These are phyloP conservation scores for Agrotis segetum DNA, from an alignment of 2,888 invertebrate genomes.

Conservation along the genomic window DNA sequence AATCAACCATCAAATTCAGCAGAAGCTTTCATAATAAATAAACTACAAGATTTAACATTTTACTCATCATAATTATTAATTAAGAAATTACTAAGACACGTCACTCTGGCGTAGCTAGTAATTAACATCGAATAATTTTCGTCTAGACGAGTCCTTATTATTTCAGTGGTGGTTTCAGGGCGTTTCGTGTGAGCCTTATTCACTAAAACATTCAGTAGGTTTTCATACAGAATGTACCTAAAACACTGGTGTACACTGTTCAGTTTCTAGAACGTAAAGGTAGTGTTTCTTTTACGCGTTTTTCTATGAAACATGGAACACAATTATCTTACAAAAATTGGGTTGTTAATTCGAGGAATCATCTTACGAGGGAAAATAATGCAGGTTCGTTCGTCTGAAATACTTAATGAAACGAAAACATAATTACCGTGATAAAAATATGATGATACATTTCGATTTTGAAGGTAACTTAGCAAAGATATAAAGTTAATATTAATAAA, in stretches of 20 bases:
- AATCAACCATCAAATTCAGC: not conserved
- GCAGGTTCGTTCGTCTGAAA: not conserved
- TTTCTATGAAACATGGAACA: too few species aligned
- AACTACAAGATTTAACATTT: conserved; percentile 42
- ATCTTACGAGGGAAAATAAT: not conserved
- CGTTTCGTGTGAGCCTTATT: conserved; percentile 30
- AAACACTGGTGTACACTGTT: conserved; percentile 37
- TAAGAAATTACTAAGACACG: conserved; percentile 28
- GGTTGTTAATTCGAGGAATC: not conserved
- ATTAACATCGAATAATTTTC: conserved; percentile 48
- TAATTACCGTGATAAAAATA: not conserved
- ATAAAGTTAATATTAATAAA: not conserved
- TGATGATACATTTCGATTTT: too few species aligned
- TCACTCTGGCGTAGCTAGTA: conserved; percentile 28
- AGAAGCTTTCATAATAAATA: conserved; percentile 26
- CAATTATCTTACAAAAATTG: not conserved
- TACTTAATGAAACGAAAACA: not conserved
- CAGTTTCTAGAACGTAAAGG: conserved; percentile 37
- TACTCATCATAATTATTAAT: conserved; percentile 37
- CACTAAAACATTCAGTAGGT: conserved; percentile 61
- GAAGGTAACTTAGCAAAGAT: too few species aligned
- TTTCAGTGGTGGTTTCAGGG: conserved; percentile 45
- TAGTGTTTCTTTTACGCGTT: conserved; percentile 11
- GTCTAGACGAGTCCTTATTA: conserved; percentile 62
- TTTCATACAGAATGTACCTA: conserved; percentile 35